Evolutionary conservation across 37 sponge, comb jelly and placozoan species (phyloP).

Genomic region (Axinella damicornis): DNA sequence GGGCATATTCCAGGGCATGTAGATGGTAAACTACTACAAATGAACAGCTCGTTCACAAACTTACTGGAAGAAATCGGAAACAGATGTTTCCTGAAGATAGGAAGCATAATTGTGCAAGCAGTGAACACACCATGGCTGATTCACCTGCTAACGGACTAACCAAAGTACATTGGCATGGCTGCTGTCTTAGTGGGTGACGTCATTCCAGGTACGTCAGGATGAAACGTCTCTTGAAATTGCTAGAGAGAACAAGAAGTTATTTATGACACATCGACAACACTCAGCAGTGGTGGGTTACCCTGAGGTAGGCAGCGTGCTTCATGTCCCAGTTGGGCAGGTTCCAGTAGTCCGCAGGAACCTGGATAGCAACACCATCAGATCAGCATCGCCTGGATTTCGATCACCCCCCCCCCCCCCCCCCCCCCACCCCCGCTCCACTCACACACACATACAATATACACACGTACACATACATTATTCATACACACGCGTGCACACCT

Average conservation of each 20-base stretch:
- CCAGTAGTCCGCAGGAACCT: constrained; percentile 77
- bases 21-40: background rate
- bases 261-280: background rate
- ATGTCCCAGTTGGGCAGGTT: constrained; percentile 35
- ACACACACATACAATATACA: no score
- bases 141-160: constrained; percentile 32
- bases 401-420: no score
- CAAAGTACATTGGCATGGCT: constrained; percentile 78
- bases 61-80: constrained; percentile 60
- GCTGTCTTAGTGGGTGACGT: constrained; percentile 30
- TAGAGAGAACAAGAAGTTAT: constrained; percentile 16
- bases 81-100: constrained; percentile 77
- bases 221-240: constrained; percentile 74
- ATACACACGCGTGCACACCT: constrained; percentile 60
- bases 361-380: background rate
- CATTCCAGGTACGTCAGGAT: constrained; percentile 18
- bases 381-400: no score
- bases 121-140: background rate
- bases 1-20: background rate
- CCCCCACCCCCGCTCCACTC: background rate
- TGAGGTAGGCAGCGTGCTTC: constrained; percentile 55
- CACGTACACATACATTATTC: no score
- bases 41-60: constrained; percentile 1
- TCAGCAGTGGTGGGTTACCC: constrained; percentile 26
- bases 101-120: background rate